Conservation (phyloP, 2,797 vertebrate species). For the Forpus xanthops region DNA sequence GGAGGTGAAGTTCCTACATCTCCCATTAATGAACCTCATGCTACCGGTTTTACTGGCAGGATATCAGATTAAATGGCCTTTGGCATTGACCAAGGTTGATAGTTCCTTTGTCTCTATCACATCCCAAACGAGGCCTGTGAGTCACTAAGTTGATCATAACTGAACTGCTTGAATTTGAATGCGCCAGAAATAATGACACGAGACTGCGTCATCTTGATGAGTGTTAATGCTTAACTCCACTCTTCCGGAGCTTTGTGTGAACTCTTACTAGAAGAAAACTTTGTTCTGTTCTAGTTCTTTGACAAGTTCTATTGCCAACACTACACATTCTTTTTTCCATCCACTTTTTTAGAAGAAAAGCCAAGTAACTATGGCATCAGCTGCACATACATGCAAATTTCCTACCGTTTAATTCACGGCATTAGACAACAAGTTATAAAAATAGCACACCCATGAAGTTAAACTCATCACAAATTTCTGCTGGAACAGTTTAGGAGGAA, state of each 20-base stretch:
- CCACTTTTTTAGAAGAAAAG: neutral
- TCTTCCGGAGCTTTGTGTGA: neutral
- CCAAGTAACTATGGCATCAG: neutral
- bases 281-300: neutral
- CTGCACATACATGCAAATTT: neutral
- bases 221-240: neutral
- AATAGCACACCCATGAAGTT: neutral
- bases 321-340: neutral
- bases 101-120: neutral
- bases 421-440: neutral
- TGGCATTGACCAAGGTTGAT: neutral
- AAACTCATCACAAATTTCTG: conserved; percentile 30
- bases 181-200: neutral
- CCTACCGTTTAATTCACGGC: neutral
- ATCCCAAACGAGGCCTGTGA: neutral
- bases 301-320: neutral
- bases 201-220: neutral
- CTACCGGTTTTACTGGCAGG: neutral
- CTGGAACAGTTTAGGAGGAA: conserved; percentile 1
- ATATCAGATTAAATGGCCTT: neutral
- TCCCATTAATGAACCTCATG: neutral
- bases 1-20: neutral
- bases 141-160: neutral
- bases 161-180: neutral
- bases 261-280: neutral